A percentile compares a stretch with the other conserved stretches of the same genome.
Evolutionary conservation across 1,140 invertebrate species (phyloP).

Genomic region (Hirudo medicinalis): DNA sequence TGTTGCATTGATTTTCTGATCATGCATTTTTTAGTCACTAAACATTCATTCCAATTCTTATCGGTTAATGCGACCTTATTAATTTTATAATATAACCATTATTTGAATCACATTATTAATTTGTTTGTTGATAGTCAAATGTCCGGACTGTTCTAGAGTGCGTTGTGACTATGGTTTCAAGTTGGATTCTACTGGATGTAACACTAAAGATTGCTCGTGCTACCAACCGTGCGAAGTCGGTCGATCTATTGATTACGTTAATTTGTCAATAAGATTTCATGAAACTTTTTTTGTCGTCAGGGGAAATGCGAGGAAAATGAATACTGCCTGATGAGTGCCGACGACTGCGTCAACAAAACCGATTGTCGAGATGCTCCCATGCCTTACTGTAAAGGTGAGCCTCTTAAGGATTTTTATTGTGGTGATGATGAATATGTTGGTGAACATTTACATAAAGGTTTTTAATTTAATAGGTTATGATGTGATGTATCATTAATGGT

Average conservation of each 20-base stretch:
- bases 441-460: neutral
- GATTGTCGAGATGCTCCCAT: constrained; percentile 9
- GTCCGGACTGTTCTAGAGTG: neutral
- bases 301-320: neutral
- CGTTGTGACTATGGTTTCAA: neutral
- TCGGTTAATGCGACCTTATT: no score
- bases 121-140: neutral
- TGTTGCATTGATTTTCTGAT: no score
- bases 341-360: neutral
- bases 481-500: no score
- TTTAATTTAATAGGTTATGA: no score
- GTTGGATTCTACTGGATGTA: neutral
- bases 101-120: no score
- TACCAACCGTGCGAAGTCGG: neutral
- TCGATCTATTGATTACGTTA: no score
- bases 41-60: no score
- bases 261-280: no score
- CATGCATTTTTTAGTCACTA: no score
- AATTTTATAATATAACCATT: no score
- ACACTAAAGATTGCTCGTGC: neutral
- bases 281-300: neutral
- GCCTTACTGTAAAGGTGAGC: constrained; percentile 4
- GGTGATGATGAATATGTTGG: neutral
- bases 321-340: constrained; percentile 12
- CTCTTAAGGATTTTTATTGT: neutral